Evolutionary conservation across 2,113 vertebrate species (phyloP), one percentile per base, ranked within the genome.

Genomic region (Scalopus aquaticus): DNA sequence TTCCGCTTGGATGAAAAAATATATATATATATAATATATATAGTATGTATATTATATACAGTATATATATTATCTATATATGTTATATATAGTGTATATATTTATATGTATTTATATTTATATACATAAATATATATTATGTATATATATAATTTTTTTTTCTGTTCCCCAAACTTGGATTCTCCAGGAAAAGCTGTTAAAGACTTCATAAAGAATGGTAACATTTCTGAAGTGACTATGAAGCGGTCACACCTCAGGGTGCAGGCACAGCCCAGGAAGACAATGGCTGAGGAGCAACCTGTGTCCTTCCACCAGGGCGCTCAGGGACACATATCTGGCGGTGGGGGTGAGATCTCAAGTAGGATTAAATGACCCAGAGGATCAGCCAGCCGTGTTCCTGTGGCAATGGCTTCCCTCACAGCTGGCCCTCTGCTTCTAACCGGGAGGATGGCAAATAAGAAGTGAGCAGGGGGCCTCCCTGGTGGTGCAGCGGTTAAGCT

Each of bases 151-250:
- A n/a, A n/a, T n/a, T n/a, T n/a, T n/a, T n/a, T n/a, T n/a, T 10
- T 92, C 37, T 91, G 70, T n/a, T 90, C 62, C 78, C 87, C 91
- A 79, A 95, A 56, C 32, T 37, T 95, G 72, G 60, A 39, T 83
- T 60, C 51, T 35, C 67, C 65, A 84, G 44, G 26, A 65, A 88
- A 70, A 20, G 80, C 88, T 90, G 72, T 83, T 12, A 51, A 37
- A n/a, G 49, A 0, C 5, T 77, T 89, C 19, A 78, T 51, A 51
- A 96, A 73, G 35, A 0, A 0, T 69, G 62, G 73, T 72, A 35
- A 89, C 84, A 62, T 69, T 64, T 22, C 69, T 60, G 22, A 69
- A 90, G 80, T 69, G 37, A 93, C 58, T 65, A 67, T 54, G 64
- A 9, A 44, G 20, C 17, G 5, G 5, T 9, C 82, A 22, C 51